Base-by-base conservation (phyloP, 2,888 invertebrate species). In the Epirrita christyi region DNA sequence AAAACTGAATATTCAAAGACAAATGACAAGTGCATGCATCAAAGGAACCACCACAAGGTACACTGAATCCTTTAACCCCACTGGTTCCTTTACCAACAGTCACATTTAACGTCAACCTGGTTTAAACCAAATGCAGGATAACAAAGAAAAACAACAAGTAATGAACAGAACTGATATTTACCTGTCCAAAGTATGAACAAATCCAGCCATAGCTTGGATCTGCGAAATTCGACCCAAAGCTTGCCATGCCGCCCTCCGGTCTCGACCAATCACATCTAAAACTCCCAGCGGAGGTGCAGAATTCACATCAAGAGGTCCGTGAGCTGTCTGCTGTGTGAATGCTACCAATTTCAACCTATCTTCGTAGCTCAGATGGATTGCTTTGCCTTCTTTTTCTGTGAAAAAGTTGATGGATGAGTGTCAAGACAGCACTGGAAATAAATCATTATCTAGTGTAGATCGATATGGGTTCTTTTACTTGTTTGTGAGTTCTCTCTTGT, bases 321-420 rank as follows among this genome's bases (percentile, higher is more conserved):
- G 96, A 9, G 93, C 93, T 7, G 97, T 96, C 93, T 99, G 99
- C 79, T 98, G 97, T 8, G 97, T 97, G 76, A 96, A 97, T 1
- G 98, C 98, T 13, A 98, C 96, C 63, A 99, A 88, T 79, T 96
- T 96, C 52, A 98, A 86, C 79, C 98, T 97, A 79, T 99, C 98
- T 85, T 97, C 97, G 83, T 99, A 99, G 43, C 97, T 97, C 60
- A 98, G 93, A 77, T 98, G 98, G 45, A 99, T 93, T 2, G 98
- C 99, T 92, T 98, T 99, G n/a, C 98, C 98, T 89, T 98, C 97
- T 91, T 99, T 98, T 83, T 99, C 99, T 98, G 86, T 11, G 29
- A 41, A 45, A 21, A 14, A 11, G 4, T 36, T 0, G 8, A 11
- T 9, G 8, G 6, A 29, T 29, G 6, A 6, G 9, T 29, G 29